A percentile compares a stretch with the other conserved stretches of the same genome.
These are phyloP conservation scores for Cheilosia pagana DNA, from an alignment of 2,888 invertebrate genomes.

Conservation along the genomic window DNA sequence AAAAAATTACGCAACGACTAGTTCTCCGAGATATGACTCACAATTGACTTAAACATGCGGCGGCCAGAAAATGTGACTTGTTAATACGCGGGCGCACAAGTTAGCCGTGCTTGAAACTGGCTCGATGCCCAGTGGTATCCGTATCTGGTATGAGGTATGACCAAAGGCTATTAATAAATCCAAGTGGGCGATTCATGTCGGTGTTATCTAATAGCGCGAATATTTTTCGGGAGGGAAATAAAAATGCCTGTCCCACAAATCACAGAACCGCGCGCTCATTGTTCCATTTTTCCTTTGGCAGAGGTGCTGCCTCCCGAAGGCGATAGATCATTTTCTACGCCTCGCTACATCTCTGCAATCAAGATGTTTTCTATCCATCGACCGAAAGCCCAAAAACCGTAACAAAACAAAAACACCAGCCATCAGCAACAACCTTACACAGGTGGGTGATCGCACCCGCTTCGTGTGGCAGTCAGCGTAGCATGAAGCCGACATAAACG, in stretches of 20 bases:
- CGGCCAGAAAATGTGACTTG: conserved; percentile 20
- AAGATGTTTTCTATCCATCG: conserved; percentile 59
- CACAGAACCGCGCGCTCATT: conserved; percentile 7
- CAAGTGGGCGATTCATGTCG: conserved; percentile 58
- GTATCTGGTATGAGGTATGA: no score
- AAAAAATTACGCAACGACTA: conserved; percentile 36
- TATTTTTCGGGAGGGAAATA: conserved; percentile 7
- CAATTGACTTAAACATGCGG: conserved; percentile 12
- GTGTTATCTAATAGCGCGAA: conserved; percentile 46
- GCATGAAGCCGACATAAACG: conserved; percentile 53
- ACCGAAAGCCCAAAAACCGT: conserved; percentile 57
- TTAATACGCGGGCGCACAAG: background rate
- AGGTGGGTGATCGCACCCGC: conserved; percentile 69
- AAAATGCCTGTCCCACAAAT: conserved; percentile 16
- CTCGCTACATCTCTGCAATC: conserved; percentile 55
- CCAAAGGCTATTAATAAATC: conserved; percentile 34
- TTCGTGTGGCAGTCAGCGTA: conserved; percentile 36
- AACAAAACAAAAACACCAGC: conserved; percentile 18
- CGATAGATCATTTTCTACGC: conserved; percentile 65
- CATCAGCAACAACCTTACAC: conserved; percentile 39
- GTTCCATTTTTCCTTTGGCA: background rate
- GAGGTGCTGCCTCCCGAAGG: conserved; percentile 27
- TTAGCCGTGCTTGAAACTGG: background rate
- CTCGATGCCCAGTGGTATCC: background rate
- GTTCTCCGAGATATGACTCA: conserved; percentile 35